These are phyloP conservation scores for Chrysomallon squamiferum DNA, from an alignment of 1,140 invertebrate genomes.

Conservation along the genomic window DNA sequence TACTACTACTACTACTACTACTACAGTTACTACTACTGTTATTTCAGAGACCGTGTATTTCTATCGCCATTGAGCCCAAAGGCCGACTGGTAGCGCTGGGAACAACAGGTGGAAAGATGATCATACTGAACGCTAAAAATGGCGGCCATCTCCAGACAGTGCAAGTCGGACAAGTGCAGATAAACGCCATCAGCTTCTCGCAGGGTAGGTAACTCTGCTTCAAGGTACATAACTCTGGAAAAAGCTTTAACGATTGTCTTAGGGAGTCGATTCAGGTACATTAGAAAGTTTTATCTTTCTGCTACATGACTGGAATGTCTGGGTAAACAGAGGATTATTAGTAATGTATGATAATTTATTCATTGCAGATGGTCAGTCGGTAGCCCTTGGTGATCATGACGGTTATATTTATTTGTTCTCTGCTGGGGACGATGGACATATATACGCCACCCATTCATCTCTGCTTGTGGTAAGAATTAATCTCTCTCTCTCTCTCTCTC, in stretches of 20 bases:
- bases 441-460: not conserved
- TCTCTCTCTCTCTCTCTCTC: too few relatives aligned
- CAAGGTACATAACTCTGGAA: too few relatives aligned
- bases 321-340: too few relatives aligned
- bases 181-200: constrained; percentile 80
- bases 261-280: too few relatives aligned
- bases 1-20: too few relatives aligned
- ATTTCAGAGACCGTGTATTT: too few relatives aligned
- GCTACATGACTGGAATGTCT: too few relatives aligned
- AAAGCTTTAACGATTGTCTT: too few relatives aligned
- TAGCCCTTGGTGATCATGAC: constrained; percentile 86
- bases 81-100: constrained; percentile 49
- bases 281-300: too few relatives aligned
- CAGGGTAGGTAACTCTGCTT: constrained; percentile 75
- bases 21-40: too few relatives aligned
- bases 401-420: constrained; percentile 88
- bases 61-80: constrained; percentile 64
- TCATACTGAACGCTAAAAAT: constrained; percentile 83
- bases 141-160: constrained; percentile 83
- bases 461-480: not conserved
- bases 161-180: constrained; percentile 80
- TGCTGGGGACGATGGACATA: constrained; percentile 67
- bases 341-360: too few relatives aligned
- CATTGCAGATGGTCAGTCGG: constrained; percentile 73
- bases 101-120: constrained; percentile 82